A percentile compares a stretch with the other conserved stretches of the same genome.
Evolutionary conservation across 2,113 vertebrate species (phyloP).

Genomic region (Heterocephalus glaber): DNA sequence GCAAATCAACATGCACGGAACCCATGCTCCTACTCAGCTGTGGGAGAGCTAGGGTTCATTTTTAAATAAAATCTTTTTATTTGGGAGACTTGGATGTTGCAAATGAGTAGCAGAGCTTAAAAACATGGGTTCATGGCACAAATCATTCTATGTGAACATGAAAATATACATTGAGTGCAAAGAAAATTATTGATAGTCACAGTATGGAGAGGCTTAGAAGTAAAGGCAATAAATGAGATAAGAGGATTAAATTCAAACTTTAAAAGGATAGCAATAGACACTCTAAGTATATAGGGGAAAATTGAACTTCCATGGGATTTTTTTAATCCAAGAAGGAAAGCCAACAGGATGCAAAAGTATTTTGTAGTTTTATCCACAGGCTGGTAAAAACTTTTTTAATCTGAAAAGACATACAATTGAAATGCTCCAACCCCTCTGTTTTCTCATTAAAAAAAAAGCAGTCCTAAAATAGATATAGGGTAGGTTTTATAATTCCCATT

Average conservation of each 20-base stretch:
- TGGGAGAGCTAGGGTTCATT: background rate
- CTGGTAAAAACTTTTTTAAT: background rate
- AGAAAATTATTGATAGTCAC: background rate
- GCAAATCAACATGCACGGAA: background rate
- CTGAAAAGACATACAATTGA: background rate
- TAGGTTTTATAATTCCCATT: background rate
- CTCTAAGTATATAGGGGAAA: background rate
- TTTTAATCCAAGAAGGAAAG: slow-evolving; percentile 11
- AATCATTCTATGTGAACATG: slow-evolving; percentile 39
- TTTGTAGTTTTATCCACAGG: background rate
- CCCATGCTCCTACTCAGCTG: background rate
- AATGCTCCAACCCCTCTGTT: slow-evolving; percentile 4
- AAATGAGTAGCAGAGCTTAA: background rate
- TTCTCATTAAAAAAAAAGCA: background rate
- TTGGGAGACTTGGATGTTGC: background rate
- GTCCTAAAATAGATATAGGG: background rate
- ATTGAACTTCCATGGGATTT: background rate
- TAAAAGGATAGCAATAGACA: slow-evolving; percentile 21
- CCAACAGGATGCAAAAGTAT: background rate
- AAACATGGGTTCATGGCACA: background rate
- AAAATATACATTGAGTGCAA: slow-evolving; percentile 7
- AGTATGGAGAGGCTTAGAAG: background rate
- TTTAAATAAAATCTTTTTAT: slow-evolving; percentile 45
- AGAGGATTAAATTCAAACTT: slow-evolving; percentile 33
- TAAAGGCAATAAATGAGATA: background rate